Evolutionary conservation across 2,888 invertebrate genomes (phyloP).

Genomic region (Clivina fossor): DNA sequence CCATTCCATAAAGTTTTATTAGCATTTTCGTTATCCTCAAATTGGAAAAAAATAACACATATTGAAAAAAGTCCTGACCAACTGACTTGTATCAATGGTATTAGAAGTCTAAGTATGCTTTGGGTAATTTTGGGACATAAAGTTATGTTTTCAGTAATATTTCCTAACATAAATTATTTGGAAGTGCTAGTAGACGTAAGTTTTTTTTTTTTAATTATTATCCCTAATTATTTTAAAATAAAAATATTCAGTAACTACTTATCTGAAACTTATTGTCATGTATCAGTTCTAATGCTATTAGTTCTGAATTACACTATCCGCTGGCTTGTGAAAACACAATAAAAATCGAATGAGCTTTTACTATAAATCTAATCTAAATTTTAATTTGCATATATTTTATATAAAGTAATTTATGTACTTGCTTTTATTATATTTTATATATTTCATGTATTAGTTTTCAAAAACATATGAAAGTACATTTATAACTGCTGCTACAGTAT

Average conservation of each 20-base stretch:
- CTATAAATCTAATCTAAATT: conserved; percentile 8
- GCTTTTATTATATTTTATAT: neutral
- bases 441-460: conserved; percentile 48
- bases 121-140: conserved; percentile 40
- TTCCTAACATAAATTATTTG: conserved; percentile 34
- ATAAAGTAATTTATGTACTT: no score
- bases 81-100: conserved; percentile 38
- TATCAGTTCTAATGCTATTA: no score
- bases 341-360: neutral
- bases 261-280: no score
- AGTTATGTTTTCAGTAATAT: conserved; percentile 22
- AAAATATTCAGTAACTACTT: neutral
- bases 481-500: conserved; percentile 46
- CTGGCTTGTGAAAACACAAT: no score
- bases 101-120: conserved; percentile 38
- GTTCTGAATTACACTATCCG: no score
- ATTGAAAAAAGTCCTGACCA: conserved; percentile 28
- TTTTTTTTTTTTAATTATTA: conserved; percentile 2
- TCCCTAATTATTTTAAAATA: neutral
- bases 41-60: conserved; percentile 32
- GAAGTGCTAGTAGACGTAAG: conserved; percentile 9
- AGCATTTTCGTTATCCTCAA: conserved; percentile 37
- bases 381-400: no score
- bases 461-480: conserved; percentile 36
- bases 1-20: conserved; percentile 28